Evolutionary conservation across 2,113 vertebrate genomes (phyloP).

Genomic region (Cyanoderma ruficeps): DNA sequence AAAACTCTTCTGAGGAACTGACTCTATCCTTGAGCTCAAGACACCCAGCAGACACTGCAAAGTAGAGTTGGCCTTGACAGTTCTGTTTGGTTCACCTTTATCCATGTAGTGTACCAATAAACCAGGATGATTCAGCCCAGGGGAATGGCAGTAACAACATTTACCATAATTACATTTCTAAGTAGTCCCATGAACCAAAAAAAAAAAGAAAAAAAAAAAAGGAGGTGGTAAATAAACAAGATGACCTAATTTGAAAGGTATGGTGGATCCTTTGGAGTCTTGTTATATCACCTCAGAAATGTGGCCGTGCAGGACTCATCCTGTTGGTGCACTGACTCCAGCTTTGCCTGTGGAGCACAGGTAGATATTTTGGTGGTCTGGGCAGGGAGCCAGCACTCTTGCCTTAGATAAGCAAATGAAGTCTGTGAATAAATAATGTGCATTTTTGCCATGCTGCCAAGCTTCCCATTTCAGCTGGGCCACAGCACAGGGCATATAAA

Average conservation of each 20-base stretch:
- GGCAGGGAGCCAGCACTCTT: neutral
- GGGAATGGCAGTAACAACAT: neutral
- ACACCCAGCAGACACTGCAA: neutral
- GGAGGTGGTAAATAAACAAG: neutral
- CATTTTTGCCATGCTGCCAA: constrained; percentile 9
- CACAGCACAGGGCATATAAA: neutral
- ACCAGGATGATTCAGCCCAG: neutral
- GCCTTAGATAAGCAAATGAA: constrained; percentile 53
- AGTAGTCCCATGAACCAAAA: neutral
- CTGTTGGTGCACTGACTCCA: neutral
- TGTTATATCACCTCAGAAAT: constrained; percentile 1
- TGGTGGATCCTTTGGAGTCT: neutral
- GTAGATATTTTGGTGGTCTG: constrained; percentile 46
- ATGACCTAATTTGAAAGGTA: constrained; percentile 3
- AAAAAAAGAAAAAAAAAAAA: neutral
- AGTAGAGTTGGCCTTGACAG: neutral
- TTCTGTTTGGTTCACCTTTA: neutral
- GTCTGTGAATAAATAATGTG: constrained; percentile 29
- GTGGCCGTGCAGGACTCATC: neutral
- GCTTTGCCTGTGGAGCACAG: neutral
- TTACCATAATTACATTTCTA: neutral
- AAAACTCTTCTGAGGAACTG: neutral
- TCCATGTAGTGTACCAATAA: neutral
- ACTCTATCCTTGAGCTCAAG: neutral
- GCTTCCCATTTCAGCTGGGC: neutral